Base-by-base conservation (phyloP, 2,113 vertebrate genomes). In the Motacilla alba region DNA sequence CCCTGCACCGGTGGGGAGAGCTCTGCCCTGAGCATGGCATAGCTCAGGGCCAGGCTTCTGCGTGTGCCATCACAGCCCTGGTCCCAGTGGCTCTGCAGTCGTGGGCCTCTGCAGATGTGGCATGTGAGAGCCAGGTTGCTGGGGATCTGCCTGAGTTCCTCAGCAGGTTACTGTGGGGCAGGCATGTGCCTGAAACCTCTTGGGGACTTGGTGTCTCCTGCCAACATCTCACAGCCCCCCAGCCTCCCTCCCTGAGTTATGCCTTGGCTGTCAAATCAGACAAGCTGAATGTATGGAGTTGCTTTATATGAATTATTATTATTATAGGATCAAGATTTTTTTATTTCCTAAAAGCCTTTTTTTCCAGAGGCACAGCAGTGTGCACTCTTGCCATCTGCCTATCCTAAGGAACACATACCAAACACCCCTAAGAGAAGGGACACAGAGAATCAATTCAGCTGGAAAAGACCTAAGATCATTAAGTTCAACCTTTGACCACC, bases 1-100 rank as follows among this genome's bases (percentile, higher is more conserved):
- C 18, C 46, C 39, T 13, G 52, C 2, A 4, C 49, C 0, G 0
- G 20, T 1, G 6, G 43, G 52, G 10, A 82, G 44, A 37, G 33
- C 62, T 49, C 43, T 79, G 72, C 33, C 27, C 58, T 1, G 2
- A 15, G 66, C 52, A 14, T 3, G 13, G 62, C 60, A 23, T 46
- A 35, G 31, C 47, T 59, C 9, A 19, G 1, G 44, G n/a, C 27
- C 27, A 7, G 49, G 35, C 18, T 46, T 30, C 31, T 60, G 59
- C 7, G 3, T 46, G 62, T 3, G 8, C 39, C 3, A 12, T 4
- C 50, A 16, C 30, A 8, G 4, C 24, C 55, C 52, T 24, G 7
- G 17, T 31, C n/a, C 5, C 41, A 20, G 64, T 0, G 10, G 33
- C 39, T 75, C 47, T 67, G 66, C 37, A 9, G 50, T 6, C 17